These are phyloP conservation scores for Physeter macrocephalus DNA, from an alignment of 2,113 vertebrate genomes.

Conservation along the genomic window DNA sequence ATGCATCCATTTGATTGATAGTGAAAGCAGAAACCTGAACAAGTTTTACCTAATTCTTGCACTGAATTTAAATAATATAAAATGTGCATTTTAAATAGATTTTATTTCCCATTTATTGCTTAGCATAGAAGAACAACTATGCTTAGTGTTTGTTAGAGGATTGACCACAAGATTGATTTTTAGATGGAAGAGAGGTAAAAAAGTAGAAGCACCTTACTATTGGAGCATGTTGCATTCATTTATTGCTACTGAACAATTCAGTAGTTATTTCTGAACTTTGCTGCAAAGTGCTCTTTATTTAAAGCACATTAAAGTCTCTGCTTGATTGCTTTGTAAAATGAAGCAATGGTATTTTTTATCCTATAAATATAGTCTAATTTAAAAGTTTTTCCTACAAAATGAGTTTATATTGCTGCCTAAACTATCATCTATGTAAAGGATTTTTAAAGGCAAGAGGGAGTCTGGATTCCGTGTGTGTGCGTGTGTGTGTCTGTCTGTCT, in stretches of 20 bases:
- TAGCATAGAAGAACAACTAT: slow-evolving; percentile 58
- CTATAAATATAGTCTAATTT: slow-evolving; percentile 77
- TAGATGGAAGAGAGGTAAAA: slow-evolving; percentile 22
- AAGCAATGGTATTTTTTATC: slow-evolving; percentile 74
- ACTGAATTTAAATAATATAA: slow-evolving; percentile 76
- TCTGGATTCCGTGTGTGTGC: background rate
- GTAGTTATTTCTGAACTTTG: slow-evolving; percentile 54
- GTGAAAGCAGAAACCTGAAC: slow-evolving; percentile 56
- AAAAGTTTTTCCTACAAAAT: slow-evolving; percentile 76
- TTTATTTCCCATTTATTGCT: slow-evolving; percentile 71
- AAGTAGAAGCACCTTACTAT: slow-evolving; percentile 74
- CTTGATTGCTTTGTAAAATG: slow-evolving; percentile 67
- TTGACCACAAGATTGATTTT: slow-evolving; percentile 41
- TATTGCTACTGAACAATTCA: slow-evolving; percentile 25
- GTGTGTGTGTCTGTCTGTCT: no score
- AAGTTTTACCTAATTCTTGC: slow-evolving; percentile 71
- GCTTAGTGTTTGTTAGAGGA: slow-evolving; percentile 60
- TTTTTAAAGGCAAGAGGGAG: slow-evolving; percentile 60
- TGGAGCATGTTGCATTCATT: slow-evolving; percentile 28
- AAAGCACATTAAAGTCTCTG: slow-evolving; percentile 70
- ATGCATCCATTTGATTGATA: slow-evolving; percentile 60
- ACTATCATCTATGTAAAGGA: slow-evolving; percentile 65
- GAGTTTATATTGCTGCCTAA: slow-evolving; percentile 78
- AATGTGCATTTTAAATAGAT: slow-evolving; percentile 72
- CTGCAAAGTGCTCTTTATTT: slow-evolving; percentile 72